Conservation (phyloP, 2,888 invertebrate species). For the Drosophila setosimentum region DNA sequence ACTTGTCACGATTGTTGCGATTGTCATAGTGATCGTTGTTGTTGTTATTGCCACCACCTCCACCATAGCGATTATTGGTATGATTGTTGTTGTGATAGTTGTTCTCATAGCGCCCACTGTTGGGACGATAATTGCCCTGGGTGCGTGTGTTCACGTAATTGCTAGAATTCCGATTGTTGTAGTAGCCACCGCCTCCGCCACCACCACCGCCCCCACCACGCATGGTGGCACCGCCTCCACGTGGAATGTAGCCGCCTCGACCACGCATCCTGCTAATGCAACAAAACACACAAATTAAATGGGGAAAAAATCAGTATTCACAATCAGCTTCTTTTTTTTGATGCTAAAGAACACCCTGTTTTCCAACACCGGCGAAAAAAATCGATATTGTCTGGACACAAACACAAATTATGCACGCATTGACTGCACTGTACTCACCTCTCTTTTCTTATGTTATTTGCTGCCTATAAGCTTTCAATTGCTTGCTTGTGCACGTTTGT, state of each 20-base stretch:
- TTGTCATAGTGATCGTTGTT: slow-evolving; percentile 69
- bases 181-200: slow-evolving; percentile 76
- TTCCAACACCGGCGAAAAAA: slow-evolving; percentile 20
- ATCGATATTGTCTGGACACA: slow-evolving; percentile 41
- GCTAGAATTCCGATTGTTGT: slow-evolving; percentile 75
- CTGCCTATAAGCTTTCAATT: neutral
- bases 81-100: slow-evolving; percentile 73
- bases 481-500: slow-evolving; percentile 1
- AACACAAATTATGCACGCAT: neutral
- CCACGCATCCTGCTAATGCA: slow-evolving; percentile 74
- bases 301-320: neutral
- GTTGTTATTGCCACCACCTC: slow-evolving; percentile 53
- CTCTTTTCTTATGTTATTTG: slow-evolving; percentile 9
- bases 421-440: slow-evolving; percentile 21
- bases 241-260: slow-evolving; percentile 64
- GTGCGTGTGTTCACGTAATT: slow-evolving; percentile 81
- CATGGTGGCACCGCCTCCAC: slow-evolving; percentile 1
- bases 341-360: slow-evolving; percentile 40
- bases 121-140: slow-evolving; percentile 80
- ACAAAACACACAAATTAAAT: neutral
- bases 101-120: slow-evolving; percentile 76
- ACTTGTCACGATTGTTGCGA: slow-evolving; percentile 72
- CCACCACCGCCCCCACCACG: slow-evolving; percentile 76
- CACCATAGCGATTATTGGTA: slow-evolving; percentile 72
- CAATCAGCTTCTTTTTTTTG: neutral